phyloP scores from a whole-genome alignment of 92 coral and sea anemone genomes.

The Pocillopora meandrina region DNA sequence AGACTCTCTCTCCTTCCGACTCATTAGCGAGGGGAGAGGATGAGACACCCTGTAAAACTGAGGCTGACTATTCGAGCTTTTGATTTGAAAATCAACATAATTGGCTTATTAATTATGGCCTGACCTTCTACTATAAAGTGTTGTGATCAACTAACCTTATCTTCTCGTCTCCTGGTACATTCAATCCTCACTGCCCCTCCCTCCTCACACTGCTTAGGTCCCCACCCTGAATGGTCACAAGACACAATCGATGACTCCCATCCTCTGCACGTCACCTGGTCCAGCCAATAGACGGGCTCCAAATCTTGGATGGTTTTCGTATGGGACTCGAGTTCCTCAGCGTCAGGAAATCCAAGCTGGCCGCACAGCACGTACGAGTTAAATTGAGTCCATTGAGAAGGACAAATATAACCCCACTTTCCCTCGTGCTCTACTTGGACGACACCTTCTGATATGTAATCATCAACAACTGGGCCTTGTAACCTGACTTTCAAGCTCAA shows the following conservation, averaged over 20 bases:
- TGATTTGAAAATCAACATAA: too few species aligned
- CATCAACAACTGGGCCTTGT: slow-evolving; percentile 68
- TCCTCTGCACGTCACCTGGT: slow-evolving; percentile 73
- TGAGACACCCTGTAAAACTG: too few species aligned
- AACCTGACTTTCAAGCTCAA: slow-evolving; percentile 53
- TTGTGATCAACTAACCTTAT: slow-evolving; percentile 6
- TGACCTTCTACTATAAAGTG: neutral
- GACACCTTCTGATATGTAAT: slow-evolving; percentile 75
- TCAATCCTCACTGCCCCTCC: slow-evolving; percentile 64
- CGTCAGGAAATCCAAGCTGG: slow-evolving; percentile 86
- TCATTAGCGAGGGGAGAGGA: too few species aligned
- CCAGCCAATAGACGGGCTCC: slow-evolving; percentile 56
- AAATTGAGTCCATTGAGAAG: slow-evolving; percentile 70
- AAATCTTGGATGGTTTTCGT: slow-evolving; percentile 22
- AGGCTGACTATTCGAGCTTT: too few species aligned
- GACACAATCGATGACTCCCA: slow-evolving; percentile 86
- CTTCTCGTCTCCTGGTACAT: slow-evolving; percentile 37
- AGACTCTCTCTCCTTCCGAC: too few species aligned
- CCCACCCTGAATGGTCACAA: slow-evolving; percentile 77
- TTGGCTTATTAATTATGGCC: neutral
- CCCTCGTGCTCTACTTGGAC: slow-evolving; percentile 66
- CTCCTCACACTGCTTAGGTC: slow-evolving; percentile 54
- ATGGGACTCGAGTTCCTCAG: slow-evolving; percentile 19
- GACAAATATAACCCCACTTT: slow-evolving; percentile 78
- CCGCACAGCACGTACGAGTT: slow-evolving; percentile 91